phyloP scores from a whole-genome alignment of 2,888 invertebrate genomes.

The Atherix ibis region DNA sequence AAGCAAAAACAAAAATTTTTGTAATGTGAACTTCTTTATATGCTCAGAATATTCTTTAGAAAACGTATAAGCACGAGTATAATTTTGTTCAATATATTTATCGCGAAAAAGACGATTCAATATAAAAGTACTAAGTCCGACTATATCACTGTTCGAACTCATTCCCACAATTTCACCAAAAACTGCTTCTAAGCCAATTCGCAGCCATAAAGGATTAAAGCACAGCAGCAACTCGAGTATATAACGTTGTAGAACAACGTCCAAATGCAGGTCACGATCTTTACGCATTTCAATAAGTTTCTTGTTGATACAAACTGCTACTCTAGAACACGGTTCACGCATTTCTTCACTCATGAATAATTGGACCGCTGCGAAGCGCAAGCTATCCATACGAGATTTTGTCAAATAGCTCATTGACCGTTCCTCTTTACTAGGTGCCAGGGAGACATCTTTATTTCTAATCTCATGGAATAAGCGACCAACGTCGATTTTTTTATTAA shows the following conservation, averaged over 20 bases:
- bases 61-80: constrained; percentile 35
- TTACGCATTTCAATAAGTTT: constrained; percentile 55
- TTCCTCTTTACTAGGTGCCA: constrained; percentile 54
- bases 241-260: constrained; percentile 63
- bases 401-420: constrained; percentile 53
- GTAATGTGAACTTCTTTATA: constrained; percentile 65
- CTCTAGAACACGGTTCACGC: constrained; percentile 45
- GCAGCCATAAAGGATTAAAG: constrained; percentile 82
- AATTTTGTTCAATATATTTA: constrained; percentile 44
- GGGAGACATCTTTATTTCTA: constrained; percentile 45
- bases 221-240: constrained; percentile 61
- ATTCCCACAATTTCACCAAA: constrained; percentile 60
- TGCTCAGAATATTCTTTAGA: constrained; percentile 50
- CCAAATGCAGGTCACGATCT: constrained; percentile 67
- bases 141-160: constrained; percentile 60
- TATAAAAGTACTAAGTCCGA: constrained; percentile 63
- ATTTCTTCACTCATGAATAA: constrained; percentile 48
- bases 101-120: constrained; percentile 61
- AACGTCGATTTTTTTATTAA: constrained; percentile 46
- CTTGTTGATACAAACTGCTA: constrained; percentile 55
- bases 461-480: constrained; percentile 62
- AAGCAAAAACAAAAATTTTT: constrained; percentile 67
- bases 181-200: constrained; percentile 74
- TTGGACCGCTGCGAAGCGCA: constrained; percentile 48
- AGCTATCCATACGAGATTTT: constrained; percentile 44